Evolutionary conservation across 2,888 invertebrate species (phyloP).

Genomic region (Dusona sp.): DNA sequence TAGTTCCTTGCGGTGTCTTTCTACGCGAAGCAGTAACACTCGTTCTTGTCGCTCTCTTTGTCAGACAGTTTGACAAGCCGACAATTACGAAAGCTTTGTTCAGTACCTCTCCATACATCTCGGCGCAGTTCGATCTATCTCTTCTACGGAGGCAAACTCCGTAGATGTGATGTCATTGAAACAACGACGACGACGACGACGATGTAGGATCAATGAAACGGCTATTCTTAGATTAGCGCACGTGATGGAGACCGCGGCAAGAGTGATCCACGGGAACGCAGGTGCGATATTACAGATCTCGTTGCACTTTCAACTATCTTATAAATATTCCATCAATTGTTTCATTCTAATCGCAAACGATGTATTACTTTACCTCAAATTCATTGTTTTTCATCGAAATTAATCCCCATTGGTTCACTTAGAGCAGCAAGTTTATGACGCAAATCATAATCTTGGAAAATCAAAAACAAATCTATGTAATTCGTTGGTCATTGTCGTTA

Average conservation of each 20-base stretch:
- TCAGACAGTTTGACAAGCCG: conserved; percentile 71
- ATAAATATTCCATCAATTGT: conserved; percentile 17
- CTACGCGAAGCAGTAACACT: conserved; percentile 49
- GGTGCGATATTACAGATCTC: conserved; percentile 60
- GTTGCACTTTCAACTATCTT: conserved; percentile 10
- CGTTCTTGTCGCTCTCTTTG: conserved; percentile 68
- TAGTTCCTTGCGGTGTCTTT: conserved; percentile 50
- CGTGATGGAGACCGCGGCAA: conserved; percentile 60
- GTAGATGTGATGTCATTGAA: conserved; percentile 69
- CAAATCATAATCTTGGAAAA: not conserved
- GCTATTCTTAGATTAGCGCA: conserved; percentile 68
- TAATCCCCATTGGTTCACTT: not conserved
- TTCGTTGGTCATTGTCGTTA: not conserved
- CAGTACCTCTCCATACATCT: conserved; percentile 66
- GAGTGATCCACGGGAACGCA: conserved; percentile 56
- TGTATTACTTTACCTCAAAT: not conserved
- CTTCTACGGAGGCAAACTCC: conserved; percentile 24
- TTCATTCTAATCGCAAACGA: not conserved
- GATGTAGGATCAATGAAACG: conserved; percentile 71
- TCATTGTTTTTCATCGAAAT: conserved; percentile 2
- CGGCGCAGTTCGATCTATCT: conserved; percentile 54
- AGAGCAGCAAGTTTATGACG: not conserved
- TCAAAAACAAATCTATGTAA: not conserved
- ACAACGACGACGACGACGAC: conserved; percentile 28
- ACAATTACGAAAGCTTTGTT: conserved; percentile 74